Percentiles rank a stretch among this genome's conserved stretches.
phyloP scores from a whole-genome alignment of 2,113 vertebrate genomes.

The Canis aureus region DNA sequence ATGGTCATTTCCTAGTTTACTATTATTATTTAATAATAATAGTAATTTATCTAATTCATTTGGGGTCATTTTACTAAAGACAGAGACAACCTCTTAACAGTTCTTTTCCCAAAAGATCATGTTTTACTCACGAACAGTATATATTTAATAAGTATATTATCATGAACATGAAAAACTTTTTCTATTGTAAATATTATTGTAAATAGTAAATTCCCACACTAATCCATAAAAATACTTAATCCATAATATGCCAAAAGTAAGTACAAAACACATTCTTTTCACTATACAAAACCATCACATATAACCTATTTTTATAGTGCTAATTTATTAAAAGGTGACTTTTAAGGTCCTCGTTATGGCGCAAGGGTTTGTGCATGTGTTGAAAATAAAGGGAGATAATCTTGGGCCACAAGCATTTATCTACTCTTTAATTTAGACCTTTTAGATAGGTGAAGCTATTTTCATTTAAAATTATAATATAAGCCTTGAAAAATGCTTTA shows the following conservation, averaged over 20 bases:
- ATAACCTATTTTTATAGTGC: neutral
- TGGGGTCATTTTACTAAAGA: neutral
- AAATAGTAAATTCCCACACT: neutral
- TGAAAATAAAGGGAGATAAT: neutral
- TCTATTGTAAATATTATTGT: neutral
- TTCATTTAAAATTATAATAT: neutral
- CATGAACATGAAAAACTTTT: neutral
- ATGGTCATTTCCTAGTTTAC: neutral
- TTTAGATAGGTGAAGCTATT: neutral
- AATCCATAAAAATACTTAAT: neutral
- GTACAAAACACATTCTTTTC: neutral
- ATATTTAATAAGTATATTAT: neutral
- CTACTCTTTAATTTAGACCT: neutral
- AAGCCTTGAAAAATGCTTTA: neutral
- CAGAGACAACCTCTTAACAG: neutral
- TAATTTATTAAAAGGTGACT: neutral
- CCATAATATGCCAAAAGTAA: neutral
- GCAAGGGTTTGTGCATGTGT: neutral
- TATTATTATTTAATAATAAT: neutral
- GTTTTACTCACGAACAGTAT: neutral
- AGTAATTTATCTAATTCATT: neutral
- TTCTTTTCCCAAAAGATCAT: neutral
- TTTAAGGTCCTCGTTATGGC: neutral
- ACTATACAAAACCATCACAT: neutral
- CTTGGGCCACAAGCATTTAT: neutral